Evolutionary conservation across 2,888 invertebrate species (phyloP), one percentile per base, ranked within the genome.

Genomic region (Dascillus cervinus): DNA sequence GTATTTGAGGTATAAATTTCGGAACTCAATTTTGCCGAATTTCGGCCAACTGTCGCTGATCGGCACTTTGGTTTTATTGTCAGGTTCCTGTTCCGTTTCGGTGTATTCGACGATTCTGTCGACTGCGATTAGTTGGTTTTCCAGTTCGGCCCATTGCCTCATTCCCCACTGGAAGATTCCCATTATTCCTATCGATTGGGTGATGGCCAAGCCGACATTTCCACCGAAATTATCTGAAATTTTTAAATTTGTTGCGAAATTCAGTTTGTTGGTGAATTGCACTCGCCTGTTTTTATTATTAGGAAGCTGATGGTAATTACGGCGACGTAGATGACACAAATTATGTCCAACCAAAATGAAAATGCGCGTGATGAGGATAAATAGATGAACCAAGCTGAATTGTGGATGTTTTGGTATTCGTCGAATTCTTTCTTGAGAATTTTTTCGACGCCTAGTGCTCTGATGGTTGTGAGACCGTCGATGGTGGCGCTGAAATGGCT

Each of bases 61-160:
- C 6, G 72, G 66, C 12, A 75, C 73, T 14, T 79, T 80, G 46
- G 26, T 28, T 5, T 57, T 58, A 22, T 32, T 30, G 3, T 38
- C 37, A 6, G 45, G 32, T 46, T 69, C 67, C 3, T 50, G 47
- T 37, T 68, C 62, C 5, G 78, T 52, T 9, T 69, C 59, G 1
- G 70, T 54, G 27, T 64, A 62, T 42, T 63, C 63, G 19, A 58
- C 22, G 1, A 83, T 73, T 60, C 91, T 75, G 64, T 96, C 95
- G 0, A 95, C 91, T 5, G 86, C 82, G 2, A 86, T 88, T 87
- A 89, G 86, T 46, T 79, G 81, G 53, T 86, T 89, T 58, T 65
- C 65, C 11, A 64, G 60, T 62, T 94, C 94, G 0, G 92, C 89
- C 50, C 90, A 89, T 62, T 94, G 94, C 2, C 94, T 71, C 44